These are phyloP conservation scores for Poliocrania exsul DNA, from an alignment of 2,797 vertebrate genomes.

Conservation along the genomic window DNA sequence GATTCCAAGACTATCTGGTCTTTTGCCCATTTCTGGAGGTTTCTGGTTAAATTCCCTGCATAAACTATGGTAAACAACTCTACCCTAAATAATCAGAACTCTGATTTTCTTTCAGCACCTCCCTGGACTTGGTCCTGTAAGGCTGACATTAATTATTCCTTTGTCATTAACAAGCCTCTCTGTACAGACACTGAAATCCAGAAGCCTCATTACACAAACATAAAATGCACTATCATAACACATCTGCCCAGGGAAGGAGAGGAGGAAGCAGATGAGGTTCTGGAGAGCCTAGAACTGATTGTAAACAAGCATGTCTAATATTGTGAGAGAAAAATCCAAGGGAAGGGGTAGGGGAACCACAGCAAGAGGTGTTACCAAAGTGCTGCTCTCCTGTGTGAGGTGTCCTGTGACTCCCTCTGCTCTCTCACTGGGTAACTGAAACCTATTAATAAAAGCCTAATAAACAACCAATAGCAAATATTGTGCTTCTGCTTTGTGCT, in stretches of 20 bases:
- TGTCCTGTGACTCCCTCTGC: background rate
- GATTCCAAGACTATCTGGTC: background rate
- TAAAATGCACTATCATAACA: rapidly evolving
- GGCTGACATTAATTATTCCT: background rate
- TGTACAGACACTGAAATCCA: background rate
- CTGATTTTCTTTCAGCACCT: background rate
- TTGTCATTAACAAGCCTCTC: background rate
- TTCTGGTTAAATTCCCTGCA: background rate
- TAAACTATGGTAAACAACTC: background rate
- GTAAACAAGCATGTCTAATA: background rate
- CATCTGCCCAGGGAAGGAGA: background rate
- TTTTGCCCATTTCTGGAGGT: background rate
- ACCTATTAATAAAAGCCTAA: background rate
- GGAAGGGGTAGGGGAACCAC: background rate
- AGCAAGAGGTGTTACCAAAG: background rate
- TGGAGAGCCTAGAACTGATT: background rate
- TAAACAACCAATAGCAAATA: background rate
- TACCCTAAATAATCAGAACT: background rate
- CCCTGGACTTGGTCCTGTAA: background rate
- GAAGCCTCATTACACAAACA: background rate
- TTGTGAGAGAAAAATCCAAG: background rate
- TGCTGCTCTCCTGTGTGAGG: background rate
- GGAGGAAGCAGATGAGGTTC: background rate
- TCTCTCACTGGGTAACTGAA: background rate
- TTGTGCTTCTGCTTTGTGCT: background rate